phyloP scores from a whole-genome alignment of 2,797 vertebrate genomes.

The Takifugu ocellatus region DNA sequence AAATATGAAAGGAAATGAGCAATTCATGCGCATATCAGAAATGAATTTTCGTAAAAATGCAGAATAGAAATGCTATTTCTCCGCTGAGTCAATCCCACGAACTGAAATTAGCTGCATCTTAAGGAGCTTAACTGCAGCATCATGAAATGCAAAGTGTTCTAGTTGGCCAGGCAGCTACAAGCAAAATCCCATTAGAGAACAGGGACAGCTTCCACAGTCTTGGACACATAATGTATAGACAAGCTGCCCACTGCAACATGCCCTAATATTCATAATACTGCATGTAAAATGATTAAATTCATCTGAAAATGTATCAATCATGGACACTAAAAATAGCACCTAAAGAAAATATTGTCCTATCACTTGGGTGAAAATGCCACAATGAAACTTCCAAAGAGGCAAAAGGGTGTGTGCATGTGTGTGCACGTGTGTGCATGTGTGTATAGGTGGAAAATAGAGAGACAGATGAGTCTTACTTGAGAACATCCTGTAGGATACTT shows the following conservation, averaged over 20 bases:
- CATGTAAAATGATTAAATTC: not conserved
- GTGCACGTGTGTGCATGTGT: not conserved
- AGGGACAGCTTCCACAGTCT: slow-evolving; percentile 16
- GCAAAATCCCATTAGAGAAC: slow-evolving; percentile 71
- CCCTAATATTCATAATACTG: not conserved
- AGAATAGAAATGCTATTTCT: slow-evolving; percentile 49
- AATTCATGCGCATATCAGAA: no score
- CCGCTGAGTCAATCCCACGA: slow-evolving; percentile 54
- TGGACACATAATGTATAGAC: not conserved
- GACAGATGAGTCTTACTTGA: slow-evolving; percentile 77
- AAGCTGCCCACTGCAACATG: not conserved
- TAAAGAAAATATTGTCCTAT: not conserved
- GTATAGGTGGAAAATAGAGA: not conserved
- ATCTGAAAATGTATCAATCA: no score
- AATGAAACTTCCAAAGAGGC: not conserved
- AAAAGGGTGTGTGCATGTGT: not conserved
- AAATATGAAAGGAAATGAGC: not conserved
- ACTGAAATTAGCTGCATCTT: slow-evolving; percentile 63
- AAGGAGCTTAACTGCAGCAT: slow-evolving; percentile 67
- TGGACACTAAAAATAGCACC: not conserved
- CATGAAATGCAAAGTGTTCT: slow-evolving; percentile 49
- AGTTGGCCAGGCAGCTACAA: slow-evolving; percentile 45
- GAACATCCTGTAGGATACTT: slow-evolving; percentile 92
- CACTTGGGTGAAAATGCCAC: no score
- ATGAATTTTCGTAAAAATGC: no score